A percentile compares a stretch with the other conserved stretches of the same genome.
phyloP scores from a whole-genome alignment of 2,113 vertebrate species.

The Calypte anna region DNA sequence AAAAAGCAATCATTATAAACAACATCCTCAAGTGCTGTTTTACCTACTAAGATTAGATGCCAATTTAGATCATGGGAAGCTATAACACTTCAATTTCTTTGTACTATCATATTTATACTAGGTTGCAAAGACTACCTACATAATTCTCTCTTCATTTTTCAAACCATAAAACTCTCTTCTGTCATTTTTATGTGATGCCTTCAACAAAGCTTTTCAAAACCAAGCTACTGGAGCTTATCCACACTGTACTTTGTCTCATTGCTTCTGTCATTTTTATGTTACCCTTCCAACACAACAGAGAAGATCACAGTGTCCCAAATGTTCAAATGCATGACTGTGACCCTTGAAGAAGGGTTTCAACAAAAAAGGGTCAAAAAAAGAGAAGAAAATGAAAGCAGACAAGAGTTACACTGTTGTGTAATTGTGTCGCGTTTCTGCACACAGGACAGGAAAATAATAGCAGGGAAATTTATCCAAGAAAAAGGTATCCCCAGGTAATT shows the following conservation, averaged over 20 bases:
- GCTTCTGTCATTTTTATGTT: conserved; percentile 43
- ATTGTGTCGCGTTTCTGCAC: neutral
- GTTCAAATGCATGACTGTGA: neutral
- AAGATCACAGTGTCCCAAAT: neutral
- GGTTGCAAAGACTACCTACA: conserved; percentile 51
- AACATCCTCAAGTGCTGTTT: conserved; percentile 14
- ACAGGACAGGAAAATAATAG: neutral
- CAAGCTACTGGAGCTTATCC: neutral
- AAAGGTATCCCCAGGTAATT: conserved; percentile 7
- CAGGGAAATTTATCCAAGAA: neutral
- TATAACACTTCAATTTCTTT: conserved; percentile 46
- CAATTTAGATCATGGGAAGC: conserved; percentile 62
- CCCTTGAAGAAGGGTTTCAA: neutral
- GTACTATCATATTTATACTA: conserved; percentile 17
- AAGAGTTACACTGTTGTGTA: neutral
- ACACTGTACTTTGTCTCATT: neutral
- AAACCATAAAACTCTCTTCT: conserved; percentile 32
- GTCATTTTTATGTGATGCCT: conserved; percentile 43
- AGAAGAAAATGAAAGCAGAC: neutral
- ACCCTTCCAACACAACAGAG: neutral
- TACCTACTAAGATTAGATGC: conserved; percentile 58
- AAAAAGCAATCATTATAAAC: conserved; percentile 48
- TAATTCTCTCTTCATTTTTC: conserved; percentile 47
- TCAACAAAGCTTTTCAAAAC: conserved; percentile 33
- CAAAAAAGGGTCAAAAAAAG: neutral